Evolutionary conservation across 2,888 invertebrate species (phyloP).

Genomic region (Trissolcus brochymenae): DNA sequence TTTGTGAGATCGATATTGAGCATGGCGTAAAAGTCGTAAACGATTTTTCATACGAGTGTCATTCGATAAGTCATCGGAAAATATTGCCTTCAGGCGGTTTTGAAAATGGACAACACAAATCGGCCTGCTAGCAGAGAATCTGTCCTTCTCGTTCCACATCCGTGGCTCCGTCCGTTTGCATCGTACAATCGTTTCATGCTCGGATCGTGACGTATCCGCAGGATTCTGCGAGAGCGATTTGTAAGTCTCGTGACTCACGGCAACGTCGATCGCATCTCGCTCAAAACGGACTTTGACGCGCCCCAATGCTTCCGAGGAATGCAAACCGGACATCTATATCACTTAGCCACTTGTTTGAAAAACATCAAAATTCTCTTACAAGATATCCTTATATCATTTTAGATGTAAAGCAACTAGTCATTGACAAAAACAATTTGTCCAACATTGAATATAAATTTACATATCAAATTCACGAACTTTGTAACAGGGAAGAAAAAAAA

Average conservation of each 20-base stretch:
- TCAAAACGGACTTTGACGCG: conserved; percentile 53
- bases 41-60: conserved; percentile 16
- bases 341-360: conserved; percentile 11
- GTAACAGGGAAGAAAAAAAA: too few relatives aligned
- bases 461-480: too few relatives aligned
- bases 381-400: too few relatives aligned
- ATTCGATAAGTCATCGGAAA: conserved; percentile 41
- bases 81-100: conserved; percentile 25
- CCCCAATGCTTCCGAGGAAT: conserved; percentile 57
- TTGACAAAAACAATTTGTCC: too few relatives aligned
- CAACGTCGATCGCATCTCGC: conserved; percentile 50
- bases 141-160: conserved; percentile 1
- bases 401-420: too few relatives aligned
- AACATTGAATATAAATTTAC: too few relatives aligned
- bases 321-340: conserved; percentile 43
- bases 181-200: conserved; percentile 40
- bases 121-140: neutral
- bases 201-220: conserved; percentile 44
- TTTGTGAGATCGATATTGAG: conserved; percentile 8
- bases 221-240: conserved; percentile 56
- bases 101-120: conserved; percentile 17
- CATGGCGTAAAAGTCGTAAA: conserved; percentile 12
- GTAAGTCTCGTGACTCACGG: conserved; percentile 58
- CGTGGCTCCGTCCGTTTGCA: conserved; percentile 22
- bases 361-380: neutral